phyloP scores from a whole-genome alignment of 2,113 vertebrate genomes.

The Marmota flaviventris region DNA sequence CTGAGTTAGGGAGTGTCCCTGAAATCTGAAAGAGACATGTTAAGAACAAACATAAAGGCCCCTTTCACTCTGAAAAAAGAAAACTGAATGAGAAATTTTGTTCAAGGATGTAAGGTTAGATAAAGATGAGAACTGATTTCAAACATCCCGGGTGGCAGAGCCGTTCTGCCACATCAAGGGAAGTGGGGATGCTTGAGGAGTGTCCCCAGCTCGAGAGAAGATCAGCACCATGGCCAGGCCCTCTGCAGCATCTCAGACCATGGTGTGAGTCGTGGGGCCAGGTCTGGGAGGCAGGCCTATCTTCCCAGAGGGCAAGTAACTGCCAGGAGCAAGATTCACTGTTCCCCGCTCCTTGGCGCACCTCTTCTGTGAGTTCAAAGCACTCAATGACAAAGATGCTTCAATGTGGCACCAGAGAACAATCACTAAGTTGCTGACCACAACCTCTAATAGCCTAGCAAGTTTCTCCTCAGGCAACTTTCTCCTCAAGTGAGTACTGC shows the following conservation, averaged over 20 bases:
- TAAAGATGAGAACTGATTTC: not conserved
- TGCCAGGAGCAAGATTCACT: not conserved
- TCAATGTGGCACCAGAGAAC: not conserved
- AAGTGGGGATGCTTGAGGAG: too few relatives aligned
- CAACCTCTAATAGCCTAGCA: not conserved
- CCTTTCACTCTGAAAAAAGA: not conserved
- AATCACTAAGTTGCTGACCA: not conserved
- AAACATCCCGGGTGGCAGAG: not conserved
- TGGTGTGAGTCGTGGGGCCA: fast-evolving
- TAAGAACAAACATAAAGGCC: not conserved
- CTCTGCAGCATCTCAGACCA: not conserved
- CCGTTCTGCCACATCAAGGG: not conserved
- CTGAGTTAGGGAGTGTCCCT: not conserved
- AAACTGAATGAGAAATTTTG: not conserved
- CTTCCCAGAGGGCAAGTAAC: not conserved
- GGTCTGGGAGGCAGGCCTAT: not conserved
- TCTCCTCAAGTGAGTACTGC: not conserved
- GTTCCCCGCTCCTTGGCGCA: not conserved
- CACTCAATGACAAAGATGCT: not conserved
- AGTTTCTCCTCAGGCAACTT: not conserved
- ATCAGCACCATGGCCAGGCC: not conserved
- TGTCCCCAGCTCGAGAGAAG: not conserved
- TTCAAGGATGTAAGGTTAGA: not conserved
- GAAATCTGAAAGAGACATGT: not conserved
- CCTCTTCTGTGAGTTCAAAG: not conserved